Evolutionary conservation across 2,113 vertebrate species (phyloP), one percentile per base, ranked within the genome.

Genomic region (Ameiurus melas): DNA sequence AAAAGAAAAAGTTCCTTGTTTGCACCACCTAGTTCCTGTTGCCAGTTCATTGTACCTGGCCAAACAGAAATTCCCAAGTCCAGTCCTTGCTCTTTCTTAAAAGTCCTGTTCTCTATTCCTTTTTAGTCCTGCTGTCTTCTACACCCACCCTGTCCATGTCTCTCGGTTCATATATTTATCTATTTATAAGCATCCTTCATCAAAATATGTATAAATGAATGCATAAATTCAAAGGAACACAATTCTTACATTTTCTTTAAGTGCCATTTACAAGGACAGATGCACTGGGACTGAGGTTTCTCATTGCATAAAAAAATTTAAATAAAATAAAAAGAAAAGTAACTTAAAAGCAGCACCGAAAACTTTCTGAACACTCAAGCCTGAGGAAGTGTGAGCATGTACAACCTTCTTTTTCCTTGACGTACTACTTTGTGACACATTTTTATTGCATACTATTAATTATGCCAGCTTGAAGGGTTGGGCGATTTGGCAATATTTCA

Each of bases 171-270:
- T 89, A 94, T 91, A 92, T 91, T 93, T 90, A 94, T 79, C 92
- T 87, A 93, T 92, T 91, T 95, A 95, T 96, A 95, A 94, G 95
- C 92, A 95, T 94, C 95, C 92, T 92, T 93, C 94, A 91, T 93
- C 94, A 93, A 95, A 94, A 96, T 94, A 90, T 93, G 92, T 94
- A 94, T 93, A 95, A 95, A 95, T 92, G 93, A 94, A 92, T 93
- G 93, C 93, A 94, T 94, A 94, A 95, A 95, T 94, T 94, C 95
- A 94, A 51, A 95, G 89, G 27, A 77, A 79, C 68, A 94, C 93
- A 87, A 88, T 94, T 93, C 92, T 89, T 89, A 94, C 83, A 91
- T 89, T 88, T 94, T 91, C 92, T 92, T 92, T 93, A 94, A 96
- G 95, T 95, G 94, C 94, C 94, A 94, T 95, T 94, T 94, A 93